These are phyloP conservation scores for Zonitis immaculata DNA, from an alignment of 2,888 invertebrate species.

Conservation along the genomic window DNA sequence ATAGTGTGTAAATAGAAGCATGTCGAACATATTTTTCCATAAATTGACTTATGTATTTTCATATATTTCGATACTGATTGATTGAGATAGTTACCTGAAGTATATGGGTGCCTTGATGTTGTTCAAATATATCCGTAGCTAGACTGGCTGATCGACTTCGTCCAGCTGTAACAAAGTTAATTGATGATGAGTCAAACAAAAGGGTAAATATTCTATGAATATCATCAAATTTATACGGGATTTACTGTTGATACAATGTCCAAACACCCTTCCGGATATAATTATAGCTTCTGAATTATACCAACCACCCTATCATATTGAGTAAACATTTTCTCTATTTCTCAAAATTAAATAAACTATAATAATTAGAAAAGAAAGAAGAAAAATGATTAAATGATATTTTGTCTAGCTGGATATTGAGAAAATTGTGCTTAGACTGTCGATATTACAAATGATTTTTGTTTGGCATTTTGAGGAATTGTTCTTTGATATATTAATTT, in stretches of 20 bases:
- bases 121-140: conserved; percentile 88
- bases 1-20: conserved; percentile 21
- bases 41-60: not conserved
- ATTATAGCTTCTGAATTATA: not conserved
- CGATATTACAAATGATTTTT: conserved; percentile 17
- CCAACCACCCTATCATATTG: not conserved
- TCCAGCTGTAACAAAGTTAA: conserved; percentile 63
- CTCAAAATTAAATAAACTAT: no score
- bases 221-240: conserved; percentile 25
- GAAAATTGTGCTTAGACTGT: not conserved
- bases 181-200: conserved; percentile 25
- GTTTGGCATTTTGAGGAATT: conserved; percentile 20
- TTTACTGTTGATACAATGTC: conserved; percentile 12
- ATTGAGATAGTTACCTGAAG: conserved; percentile 67
- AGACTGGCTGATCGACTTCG: conserved; percentile 63
- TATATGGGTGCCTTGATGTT: conserved; percentile 96
- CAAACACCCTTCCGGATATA: not conserved
- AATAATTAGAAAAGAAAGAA: no score
- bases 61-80: no score
- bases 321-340: no score
- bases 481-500: conserved; percentile 28
- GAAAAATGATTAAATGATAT: no score
- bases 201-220: conserved; percentile 31
- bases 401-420: no score
- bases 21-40: not conserved